These are phyloP conservation scores for Scolanthus callimorphus DNA, from an alignment of 92 coral and sea anemone species.

Conservation along the genomic window DNA sequence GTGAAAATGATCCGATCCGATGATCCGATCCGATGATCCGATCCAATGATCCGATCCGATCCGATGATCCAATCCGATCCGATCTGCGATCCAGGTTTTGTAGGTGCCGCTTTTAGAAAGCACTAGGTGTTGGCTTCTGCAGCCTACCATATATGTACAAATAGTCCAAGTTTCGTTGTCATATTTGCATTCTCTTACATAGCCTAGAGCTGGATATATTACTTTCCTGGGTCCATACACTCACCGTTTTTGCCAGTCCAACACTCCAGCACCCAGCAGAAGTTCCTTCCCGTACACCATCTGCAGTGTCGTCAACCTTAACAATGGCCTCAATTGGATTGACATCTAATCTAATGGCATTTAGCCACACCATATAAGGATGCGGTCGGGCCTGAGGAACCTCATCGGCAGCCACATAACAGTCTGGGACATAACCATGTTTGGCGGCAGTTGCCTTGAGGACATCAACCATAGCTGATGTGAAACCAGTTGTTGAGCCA, in stretches of 20 bases:
- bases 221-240: too few species aligned
- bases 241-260: constrained; percentile 97
- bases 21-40: too few species aligned
- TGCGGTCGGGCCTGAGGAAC: constrained; percentile 99
- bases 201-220: too few species aligned
- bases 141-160: too few species aligned
- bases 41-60: too few species aligned
- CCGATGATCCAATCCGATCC: too few species aligned
- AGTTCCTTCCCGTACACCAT: constrained; percentile 94
- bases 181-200: too few species aligned
- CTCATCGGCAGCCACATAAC: constrained; percentile 97
- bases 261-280: constrained; percentile 99
- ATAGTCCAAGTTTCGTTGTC: too few species aligned
- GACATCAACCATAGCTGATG: constrained; percentile 81
- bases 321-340: constrained; percentile 93
- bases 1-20: too few species aligned
- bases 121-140: too few species aligned
- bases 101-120: too few species aligned
- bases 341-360: constrained; percentile 85
- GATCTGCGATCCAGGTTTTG: too few species aligned
- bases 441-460: constrained; percentile 76
- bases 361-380: constrained; percentile 98
- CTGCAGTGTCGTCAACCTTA: constrained; percentile 97
- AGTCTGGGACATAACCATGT: constrained; percentile 88
- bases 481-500: constrained; percentile 97